Percentiles rank a stretch among this genome's conserved stretches.
phyloP scores from a whole-genome alignment of 2,797 vertebrate genomes.

The Yasuhikotakia modesta region DNA sequence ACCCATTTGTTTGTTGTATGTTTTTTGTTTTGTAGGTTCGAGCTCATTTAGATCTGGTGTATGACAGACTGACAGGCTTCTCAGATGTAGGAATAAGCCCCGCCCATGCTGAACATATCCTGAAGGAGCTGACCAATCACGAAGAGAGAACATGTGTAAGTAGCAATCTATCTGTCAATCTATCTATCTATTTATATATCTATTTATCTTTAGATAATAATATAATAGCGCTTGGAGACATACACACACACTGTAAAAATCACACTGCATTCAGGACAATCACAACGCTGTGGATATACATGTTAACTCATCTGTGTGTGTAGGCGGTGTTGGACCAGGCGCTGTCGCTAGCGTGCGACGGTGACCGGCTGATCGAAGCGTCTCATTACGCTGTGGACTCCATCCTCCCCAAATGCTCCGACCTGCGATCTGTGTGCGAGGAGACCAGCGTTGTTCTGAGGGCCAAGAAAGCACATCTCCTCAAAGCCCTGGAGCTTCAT shows the following conservation, averaged over 20 bases:
- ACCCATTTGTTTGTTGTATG: too few relatives aligned
- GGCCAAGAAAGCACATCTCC: slow-evolving; percentile 79
- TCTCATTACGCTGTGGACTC: slow-evolving; percentile 95
- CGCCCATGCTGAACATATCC: slow-evolving; percentile 87
- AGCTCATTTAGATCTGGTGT: slow-evolving; percentile 80
- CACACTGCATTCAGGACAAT: not conserved
- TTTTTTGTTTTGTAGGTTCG: slow-evolving; percentile 79
- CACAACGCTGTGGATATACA: not conserved
- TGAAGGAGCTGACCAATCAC: slow-evolving; percentile 83
- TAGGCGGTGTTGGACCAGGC: slow-evolving; percentile 84
- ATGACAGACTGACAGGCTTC: slow-evolving; percentile 83
- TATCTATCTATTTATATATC: too few relatives aligned
- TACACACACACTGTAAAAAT: too few relatives aligned
- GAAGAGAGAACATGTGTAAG: slow-evolving; percentile 89
- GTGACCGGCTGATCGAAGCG: slow-evolving; percentile 83
- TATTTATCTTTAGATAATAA: too few relatives aligned
- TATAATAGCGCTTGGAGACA: too few relatives aligned
- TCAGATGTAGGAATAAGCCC: slow-evolving; percentile 90
- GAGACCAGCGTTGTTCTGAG: slow-evolving; percentile 70
- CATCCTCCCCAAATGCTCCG: slow-evolving; percentile 89
- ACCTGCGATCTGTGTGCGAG: slow-evolving; percentile 81
- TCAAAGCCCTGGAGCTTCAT: slow-evolving; percentile 89
- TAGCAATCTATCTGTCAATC: slow-evolving; percentile 29
- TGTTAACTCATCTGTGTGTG: not conserved
- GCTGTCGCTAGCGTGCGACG: slow-evolving; percentile 77